A percentile compares a stretch with the other conserved stretches of the same genome.
phyloP scores from a whole-genome alignment of 2,888 invertebrate genomes.

The Micoletzkya japonica region DNA sequence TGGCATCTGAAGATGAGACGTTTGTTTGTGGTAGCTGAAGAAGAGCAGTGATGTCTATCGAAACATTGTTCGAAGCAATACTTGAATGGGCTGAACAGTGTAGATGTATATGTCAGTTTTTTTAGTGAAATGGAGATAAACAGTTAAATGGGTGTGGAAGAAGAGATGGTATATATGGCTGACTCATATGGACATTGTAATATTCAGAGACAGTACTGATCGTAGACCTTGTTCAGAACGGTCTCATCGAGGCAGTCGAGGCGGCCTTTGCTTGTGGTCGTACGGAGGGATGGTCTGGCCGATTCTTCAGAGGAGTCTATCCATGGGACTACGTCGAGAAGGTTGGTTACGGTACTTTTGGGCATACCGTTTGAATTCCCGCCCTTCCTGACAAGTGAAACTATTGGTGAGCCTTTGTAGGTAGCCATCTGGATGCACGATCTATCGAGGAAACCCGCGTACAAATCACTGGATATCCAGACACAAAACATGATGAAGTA shows the following conservation, averaged over 20 bases:
- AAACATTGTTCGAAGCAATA: too few species aligned
- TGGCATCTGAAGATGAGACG: too few species aligned
- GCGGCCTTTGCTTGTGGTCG: constrained; percentile 28
- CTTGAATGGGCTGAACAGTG: too few species aligned
- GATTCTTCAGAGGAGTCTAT: constrained; percentile 91
- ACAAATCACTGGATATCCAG: constrained; percentile 13
- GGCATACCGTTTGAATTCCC: too few species aligned
- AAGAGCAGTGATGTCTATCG: too few species aligned
- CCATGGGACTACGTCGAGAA: constrained; percentile 97
- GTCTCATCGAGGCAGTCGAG: constrained; percentile 11
- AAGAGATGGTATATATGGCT: too few species aligned
- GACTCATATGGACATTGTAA: too few species aligned
- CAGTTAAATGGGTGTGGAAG: too few species aligned
- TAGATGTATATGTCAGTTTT: too few species aligned
- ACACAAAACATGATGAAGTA: constrained; percentile 22
- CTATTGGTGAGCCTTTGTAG: not conserved
- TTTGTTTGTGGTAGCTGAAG: too few species aligned
- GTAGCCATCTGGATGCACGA: constrained; percentile 19
- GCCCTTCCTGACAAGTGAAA: not conserved
- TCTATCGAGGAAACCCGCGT: constrained; percentile 5
- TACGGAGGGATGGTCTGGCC: constrained; percentile 74
- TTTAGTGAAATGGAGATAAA: too few species aligned
- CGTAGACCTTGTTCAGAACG: not conserved
- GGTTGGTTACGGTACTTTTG: constrained; percentile 40
- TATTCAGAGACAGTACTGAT: not conserved